These are phyloP conservation scores for Scomber japonicus DNA, from an alignment of 2,113 vertebrate species.

Conservation along the genomic window DNA sequence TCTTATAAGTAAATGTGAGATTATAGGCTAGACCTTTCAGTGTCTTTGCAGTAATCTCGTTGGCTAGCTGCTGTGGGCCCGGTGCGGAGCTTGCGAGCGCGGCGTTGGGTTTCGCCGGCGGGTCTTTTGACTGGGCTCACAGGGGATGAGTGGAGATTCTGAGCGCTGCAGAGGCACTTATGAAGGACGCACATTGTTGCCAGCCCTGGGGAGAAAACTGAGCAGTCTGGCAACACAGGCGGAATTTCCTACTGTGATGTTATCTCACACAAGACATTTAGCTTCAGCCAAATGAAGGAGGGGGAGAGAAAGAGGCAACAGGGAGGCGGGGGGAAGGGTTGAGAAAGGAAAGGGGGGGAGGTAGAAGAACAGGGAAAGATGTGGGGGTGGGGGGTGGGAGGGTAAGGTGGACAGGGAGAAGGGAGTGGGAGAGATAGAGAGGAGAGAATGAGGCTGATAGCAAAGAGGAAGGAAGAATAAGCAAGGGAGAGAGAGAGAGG, in stretches of 20 bases:
- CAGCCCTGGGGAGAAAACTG: slow-evolving; percentile 78
- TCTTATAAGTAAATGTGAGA: neutral
- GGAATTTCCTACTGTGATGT: slow-evolving; percentile 84
- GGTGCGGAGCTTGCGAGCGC: slow-evolving; percentile 30
- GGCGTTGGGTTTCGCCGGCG: slow-evolving; percentile 71
- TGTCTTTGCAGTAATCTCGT: slow-evolving; percentile 57
- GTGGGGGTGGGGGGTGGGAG: neutral
- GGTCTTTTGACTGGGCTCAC: slow-evolving; percentile 67
- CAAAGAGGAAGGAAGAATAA: neutral
- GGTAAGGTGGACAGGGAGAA: slow-evolving; percentile 6
- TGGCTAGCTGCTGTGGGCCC: slow-evolving; percentile 44
- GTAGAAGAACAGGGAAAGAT: slow-evolving; percentile 1
- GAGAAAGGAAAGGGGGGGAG: neutral
- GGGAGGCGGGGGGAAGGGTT: neutral
- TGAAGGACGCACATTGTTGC: slow-evolving; percentile 83
- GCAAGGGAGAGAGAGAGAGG: neutral
- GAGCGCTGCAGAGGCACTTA: slow-evolving; percentile 66
- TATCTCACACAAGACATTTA: slow-evolving; percentile 83
- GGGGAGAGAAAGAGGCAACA: slow-evolving; percentile 4
- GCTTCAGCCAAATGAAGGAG: slow-evolving; percentile 70
- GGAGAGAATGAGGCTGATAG: neutral
- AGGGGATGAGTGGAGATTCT: slow-evolving; percentile 67
- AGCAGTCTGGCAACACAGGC: slow-evolving; percentile 81
- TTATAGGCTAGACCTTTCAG: slow-evolving; percentile 8
- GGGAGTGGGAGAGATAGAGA: neutral